Base-by-base conservation (phyloP, 2,888 invertebrate genomes). In the Hydroisotoma schaefferi region DNA sequence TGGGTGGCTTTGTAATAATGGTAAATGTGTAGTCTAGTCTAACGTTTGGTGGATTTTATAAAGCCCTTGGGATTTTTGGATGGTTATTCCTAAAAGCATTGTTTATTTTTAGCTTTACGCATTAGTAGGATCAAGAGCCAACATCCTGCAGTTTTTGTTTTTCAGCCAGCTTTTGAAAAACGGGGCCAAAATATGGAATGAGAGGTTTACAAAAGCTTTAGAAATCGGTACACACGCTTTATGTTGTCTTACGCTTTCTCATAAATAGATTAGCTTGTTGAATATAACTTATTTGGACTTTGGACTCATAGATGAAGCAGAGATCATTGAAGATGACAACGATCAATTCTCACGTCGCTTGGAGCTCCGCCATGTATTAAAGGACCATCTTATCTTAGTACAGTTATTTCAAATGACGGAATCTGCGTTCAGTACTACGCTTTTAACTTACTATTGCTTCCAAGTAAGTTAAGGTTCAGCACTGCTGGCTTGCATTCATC, bases 381-480 rank as follows among this genome's bases (percentile, higher is more conserved):
- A 66, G 38, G 69, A 69, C 43, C 69, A 69, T 52, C 57, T 69
- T n/a, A 64, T 69, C 48, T 27, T 69, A 8, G 69, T 69, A 3
- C 69, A 67, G 25, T 27, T 69, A 28, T 69, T 61, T 43, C 63
- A 63, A 57, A 67, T 69, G 67, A 69, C 69, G 2, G 69, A 67
- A 44, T 61, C 63, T 61, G 61, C 60, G 1, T 69, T 69, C 53
- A 61, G 65, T 6, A 23, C 27, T 8, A 54, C 59, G 2, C 57
- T 68, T 2, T 55, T 68, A 22, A 18, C 61, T 8, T 69, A 63
- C 52, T 69, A 69, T 43, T 52, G 59, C 23, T 55, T 65, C 15
- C 61, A 65, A 20, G 66, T 68, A 48, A 48, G 53, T 1, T 25
- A 2, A 33, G n/a, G n/a, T n/a, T n/a, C n/a, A n/a, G n/a, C n/a